These are phyloP conservation scores for Adelognathus sp. DNA, from an alignment of 2,888 invertebrate species.

Conservation along the genomic window DNA sequence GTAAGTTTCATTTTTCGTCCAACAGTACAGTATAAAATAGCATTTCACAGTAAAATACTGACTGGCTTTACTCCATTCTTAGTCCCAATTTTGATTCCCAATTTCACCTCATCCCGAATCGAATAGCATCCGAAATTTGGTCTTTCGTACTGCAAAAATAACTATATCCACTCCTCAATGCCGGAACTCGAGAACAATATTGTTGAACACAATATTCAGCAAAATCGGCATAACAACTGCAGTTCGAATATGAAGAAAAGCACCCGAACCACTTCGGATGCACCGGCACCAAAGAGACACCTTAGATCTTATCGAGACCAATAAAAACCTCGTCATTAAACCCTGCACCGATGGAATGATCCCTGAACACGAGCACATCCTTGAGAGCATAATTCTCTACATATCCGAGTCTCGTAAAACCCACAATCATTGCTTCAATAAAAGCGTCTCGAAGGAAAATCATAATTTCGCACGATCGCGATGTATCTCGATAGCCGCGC, in stretches of 20 bases:
- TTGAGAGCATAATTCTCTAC: background rate
- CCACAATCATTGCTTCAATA: conserved; percentile 32
- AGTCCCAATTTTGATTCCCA: no score
- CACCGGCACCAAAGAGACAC: background rate
- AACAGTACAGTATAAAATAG: no score
- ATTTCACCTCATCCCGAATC: no score
- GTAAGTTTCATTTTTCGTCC: no score
- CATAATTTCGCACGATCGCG: background rate
- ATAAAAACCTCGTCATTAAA: background rate
- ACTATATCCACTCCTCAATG: no score
- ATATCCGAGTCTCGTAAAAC: conserved; percentile 29
- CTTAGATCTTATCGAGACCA: background rate
- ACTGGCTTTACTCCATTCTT: no score
- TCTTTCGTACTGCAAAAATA: no score
- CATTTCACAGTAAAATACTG: no score
- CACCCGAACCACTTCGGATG: background rate
- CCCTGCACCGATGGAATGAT: conserved; percentile 2
- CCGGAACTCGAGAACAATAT: no score
- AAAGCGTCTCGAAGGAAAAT: background rate
- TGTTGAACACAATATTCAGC: no score
- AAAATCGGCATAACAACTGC: background rate
- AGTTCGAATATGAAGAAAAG: background rate
- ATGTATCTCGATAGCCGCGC: no score
- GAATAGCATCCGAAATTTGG: no score
- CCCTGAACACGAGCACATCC: background rate